Conservation (phyloP, 2,797 vertebrate genomes). For the Malacoctenus gilli region DNA sequence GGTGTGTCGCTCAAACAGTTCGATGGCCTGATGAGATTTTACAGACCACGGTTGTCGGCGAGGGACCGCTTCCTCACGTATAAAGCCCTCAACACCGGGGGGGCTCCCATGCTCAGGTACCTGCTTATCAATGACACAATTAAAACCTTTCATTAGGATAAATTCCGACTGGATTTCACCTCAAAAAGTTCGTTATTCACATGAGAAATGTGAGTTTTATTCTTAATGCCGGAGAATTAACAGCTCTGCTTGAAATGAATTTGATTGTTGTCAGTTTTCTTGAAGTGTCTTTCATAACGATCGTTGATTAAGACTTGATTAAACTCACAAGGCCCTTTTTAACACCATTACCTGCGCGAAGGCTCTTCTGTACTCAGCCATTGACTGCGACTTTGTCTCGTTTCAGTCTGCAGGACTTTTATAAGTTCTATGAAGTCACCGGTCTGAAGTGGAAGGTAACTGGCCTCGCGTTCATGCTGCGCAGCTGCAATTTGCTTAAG, state of each 20-base stretch:
- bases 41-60: slow-evolving; percentile 90
- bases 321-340: too few relatives aligned
- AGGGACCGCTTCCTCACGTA: slow-evolving; percentile 93
- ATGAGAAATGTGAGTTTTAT: too few relatives aligned
- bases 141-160: too few relatives aligned
- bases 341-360: background rate
- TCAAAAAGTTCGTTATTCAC: too few relatives aligned
- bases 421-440: slow-evolving; percentile 94
- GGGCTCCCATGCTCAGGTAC: slow-evolving; percentile 88
- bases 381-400: slow-evolving; percentile 31
- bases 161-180: too few relatives aligned
- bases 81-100: slow-evolving; percentile 91
- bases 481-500: background rate
- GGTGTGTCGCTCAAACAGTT: slow-evolving; percentile 94
- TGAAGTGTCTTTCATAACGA: too few relatives aligned
- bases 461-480: background rate
- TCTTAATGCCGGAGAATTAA: too few relatives aligned
- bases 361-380: background rate
- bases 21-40: slow-evolving; percentile 95
- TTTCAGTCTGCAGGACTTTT: slow-evolving; percentile 92
- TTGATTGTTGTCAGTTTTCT: too few relatives aligned
- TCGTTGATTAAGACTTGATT: too few relatives aligned
- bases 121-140: background rate
- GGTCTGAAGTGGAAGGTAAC: slow-evolving; percentile 96
- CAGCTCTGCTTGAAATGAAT: too few relatives aligned